Percentiles rank a stretch among this genome's conserved stretches.
These are phyloP conservation scores for Kryptolebias marmoratus DNA, from an alignment of 2,113 vertebrate species.

Conservation along the genomic window DNA sequence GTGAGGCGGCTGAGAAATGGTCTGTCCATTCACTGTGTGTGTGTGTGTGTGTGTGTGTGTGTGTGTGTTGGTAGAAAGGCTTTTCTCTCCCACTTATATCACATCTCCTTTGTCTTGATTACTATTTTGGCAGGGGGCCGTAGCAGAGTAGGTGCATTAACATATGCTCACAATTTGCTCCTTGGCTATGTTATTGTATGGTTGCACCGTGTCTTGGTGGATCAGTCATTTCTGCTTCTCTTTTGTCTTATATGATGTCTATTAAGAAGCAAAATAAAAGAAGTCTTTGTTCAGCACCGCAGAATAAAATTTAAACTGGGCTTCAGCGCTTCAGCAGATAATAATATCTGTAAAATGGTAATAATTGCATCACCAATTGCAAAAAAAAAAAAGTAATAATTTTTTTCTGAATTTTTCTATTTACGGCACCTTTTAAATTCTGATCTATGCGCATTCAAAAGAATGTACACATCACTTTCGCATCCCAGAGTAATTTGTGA, in stretches of 20 bases:
- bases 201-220: slow-evolving; percentile 42
- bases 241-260: slow-evolving; percentile 43
- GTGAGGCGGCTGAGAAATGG: slow-evolving; percentile 75
- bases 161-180: slow-evolving; percentile 79
- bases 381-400: background rate
- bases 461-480: slow-evolving; percentile 19
- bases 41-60: slow-evolving; percentile 48
- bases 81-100: slow-evolving; percentile 69
- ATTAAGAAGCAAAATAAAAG: background rate
- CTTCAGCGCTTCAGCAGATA: background rate
- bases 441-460: slow-evolving; percentile 23
- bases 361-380: background rate
- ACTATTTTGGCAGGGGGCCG: slow-evolving; percentile 68
- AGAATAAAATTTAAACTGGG: background rate
- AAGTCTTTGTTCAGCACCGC: slow-evolving; percentile 28
- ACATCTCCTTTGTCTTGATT: slow-evolving; percentile 75
- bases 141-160: slow-evolving; percentile 69
- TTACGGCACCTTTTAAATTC: background rate
- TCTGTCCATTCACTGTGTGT: slow-evolving; percentile 59
- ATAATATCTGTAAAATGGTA: background rate
- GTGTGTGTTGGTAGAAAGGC: slow-evolving; percentile 35
- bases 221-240: slow-evolving; percentile 51
- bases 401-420: background rate
- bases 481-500: slow-evolving; percentile 23
- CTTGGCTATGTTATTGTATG: slow-evolving; percentile 59